Percentiles rank a stretch among this genome's conserved stretches.
These are phyloP conservation scores for Neopipo cinnamomea DNA, from an alignment of 2,113 vertebrate genomes.

Conservation along the genomic window DNA sequence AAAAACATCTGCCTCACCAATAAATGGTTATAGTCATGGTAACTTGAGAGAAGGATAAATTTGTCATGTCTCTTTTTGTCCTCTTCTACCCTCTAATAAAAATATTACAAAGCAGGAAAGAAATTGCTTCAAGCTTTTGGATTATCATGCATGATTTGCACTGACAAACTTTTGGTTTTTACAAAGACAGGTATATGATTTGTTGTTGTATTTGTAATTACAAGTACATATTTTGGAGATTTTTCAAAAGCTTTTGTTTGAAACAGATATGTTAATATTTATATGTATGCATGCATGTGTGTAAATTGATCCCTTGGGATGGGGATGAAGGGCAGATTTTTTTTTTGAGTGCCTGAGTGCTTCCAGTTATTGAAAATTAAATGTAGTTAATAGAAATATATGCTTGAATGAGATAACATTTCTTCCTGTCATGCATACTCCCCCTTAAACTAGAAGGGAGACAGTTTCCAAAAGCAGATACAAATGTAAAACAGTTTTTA, in stretches of 20 bases:
- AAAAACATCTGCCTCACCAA: too few species aligned
- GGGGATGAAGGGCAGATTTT: not conserved
- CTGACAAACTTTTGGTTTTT: slow-evolving; percentile 52
- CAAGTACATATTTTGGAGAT: not conserved
- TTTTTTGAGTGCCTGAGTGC: not conserved
- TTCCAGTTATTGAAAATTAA: not conserved
- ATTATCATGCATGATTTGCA: slow-evolving; percentile 71
- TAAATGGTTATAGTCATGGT: too few species aligned
- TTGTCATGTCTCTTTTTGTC: too few species aligned
- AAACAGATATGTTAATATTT: slow-evolving; percentile 25
- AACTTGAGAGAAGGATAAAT: too few species aligned
- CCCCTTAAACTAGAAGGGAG: not conserved
- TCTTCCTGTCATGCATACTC: not conserved
- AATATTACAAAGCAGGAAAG: too few species aligned
- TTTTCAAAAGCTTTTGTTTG: slow-evolving; percentile 22
- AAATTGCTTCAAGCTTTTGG: too few species aligned
- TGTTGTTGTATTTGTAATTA: slow-evolving; percentile 26
- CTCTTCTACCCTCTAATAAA: too few species aligned
- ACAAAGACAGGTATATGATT: slow-evolving; percentile 24
- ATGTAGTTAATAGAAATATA: not conserved
- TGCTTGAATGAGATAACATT: not conserved
- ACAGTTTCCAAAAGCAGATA: not conserved
- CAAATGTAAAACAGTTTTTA: not conserved
- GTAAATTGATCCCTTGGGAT: not conserved
- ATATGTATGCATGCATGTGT: not conserved